Base-by-base conservation (phyloP, 1,140 invertebrate species). In the Bombus cullumanus region DNA sequence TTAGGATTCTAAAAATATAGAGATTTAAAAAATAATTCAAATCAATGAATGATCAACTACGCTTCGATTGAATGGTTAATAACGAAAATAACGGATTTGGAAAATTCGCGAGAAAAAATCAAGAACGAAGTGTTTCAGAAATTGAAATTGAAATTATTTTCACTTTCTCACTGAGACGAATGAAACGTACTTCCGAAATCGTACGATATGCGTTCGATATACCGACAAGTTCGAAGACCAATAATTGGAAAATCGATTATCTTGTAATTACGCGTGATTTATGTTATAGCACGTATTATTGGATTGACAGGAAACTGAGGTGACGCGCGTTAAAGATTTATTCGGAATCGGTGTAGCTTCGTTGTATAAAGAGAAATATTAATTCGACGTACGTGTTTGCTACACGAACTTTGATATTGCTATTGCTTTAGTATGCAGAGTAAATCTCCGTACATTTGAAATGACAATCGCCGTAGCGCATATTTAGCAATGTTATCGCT, bases 391-490 rank as follows among this genome's bases (percentile, higher is more conserved):
- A 3, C 31, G 13, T 43, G 57, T 57, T 47, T 41, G 18, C 18
- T 3, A 31, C 3, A 8, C 31, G 31, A 62, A 62, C 13, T 59
- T 34, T 34, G 31, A 34, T 25, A 9, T n/a, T 31, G 28, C n/a
- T 25, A 15, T 57, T 43, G 13, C 13, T 47, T 76, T 66, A 31
- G 25, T 43, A 34, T 13, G 34, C 15, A 37, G 9, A 74, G 53
- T 10, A 13, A 37, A 37, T 41, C 3, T 37, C 66, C n/a, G 10
- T 25, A 69, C 71, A 34, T 79, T 79, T 25, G 25, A 84, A 79
- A 12, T 39, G 77, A 85, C 83, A 80, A 85, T 85, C 83, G 76
- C 31, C 28, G 1, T 72, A 80, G 31, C 18, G 37, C 62, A 1
- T 53, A 62, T 64, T 78, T 78, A 71, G 47, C 64, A 39, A 22